These are phyloP conservation scores for Ariopsis seemanni DNA, from an alignment of 2,113 vertebrate species.

Conservation along the genomic window DNA sequence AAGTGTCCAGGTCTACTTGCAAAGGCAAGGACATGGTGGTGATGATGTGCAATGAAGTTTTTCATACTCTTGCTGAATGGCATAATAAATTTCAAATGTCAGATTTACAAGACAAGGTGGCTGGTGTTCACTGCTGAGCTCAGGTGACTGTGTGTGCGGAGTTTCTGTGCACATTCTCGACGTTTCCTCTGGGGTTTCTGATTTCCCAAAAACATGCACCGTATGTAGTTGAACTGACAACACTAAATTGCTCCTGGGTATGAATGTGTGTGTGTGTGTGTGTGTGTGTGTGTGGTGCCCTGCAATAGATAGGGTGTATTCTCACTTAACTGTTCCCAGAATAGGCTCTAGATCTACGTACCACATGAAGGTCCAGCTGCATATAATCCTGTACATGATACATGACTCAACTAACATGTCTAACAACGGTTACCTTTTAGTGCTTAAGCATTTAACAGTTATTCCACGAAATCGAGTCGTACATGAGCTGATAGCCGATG, in stretches of 20 bases:
- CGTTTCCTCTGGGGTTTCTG: background rate
- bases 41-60: background rate
- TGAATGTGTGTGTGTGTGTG: background rate
- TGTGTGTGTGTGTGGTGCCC: background rate
- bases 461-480: no score
- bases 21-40: background rate
- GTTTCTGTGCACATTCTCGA: background rate
- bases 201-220: background rate
- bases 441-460: background rate
- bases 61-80: background rate
- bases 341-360: background rate
- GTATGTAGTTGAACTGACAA: background rate
- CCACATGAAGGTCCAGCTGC: background rate
- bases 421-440: background rate
- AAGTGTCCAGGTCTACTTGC: background rate
- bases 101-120: background rate
- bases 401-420: background rate
- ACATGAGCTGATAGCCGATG: no score
- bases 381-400: background rate
- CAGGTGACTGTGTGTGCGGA: no score
- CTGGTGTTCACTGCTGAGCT: background rate
- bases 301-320: background rate
- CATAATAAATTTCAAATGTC: background rate
- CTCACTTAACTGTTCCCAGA: background rate
- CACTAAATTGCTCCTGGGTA: no score